Percentiles rank a stretch among this genome's conserved stretches.
Conservation (phyloP, 2,888 invertebrate genomes). For the Steinernema hermaphroditum region DNA sequence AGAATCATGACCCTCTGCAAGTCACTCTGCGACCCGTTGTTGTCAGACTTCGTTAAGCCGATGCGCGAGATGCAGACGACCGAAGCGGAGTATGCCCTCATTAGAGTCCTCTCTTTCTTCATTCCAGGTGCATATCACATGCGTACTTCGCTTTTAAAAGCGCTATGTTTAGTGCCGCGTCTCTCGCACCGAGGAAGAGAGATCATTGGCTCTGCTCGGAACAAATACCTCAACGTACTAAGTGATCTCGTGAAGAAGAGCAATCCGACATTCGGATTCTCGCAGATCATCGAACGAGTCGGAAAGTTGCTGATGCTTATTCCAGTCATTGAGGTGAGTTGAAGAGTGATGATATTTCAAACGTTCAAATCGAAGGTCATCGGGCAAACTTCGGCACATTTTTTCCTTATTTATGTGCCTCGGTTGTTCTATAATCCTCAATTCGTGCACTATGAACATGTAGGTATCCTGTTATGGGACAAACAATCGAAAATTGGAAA, state of each 20-base stretch:
- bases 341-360: too few relatives aligned
- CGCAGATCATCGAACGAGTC: slow-evolving; percentile 1
- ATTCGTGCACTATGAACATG: too few relatives aligned
- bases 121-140: not conserved
- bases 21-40: slow-evolving; percentile 23
- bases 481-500: too few relatives aligned
- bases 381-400: too few relatives aligned
- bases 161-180: slow-evolving; percentile 23
- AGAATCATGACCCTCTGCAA: slow-evolving; percentile 13
- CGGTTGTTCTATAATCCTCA: too few relatives aligned
- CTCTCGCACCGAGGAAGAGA: slow-evolving; percentile 35
- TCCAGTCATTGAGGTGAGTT: slow-evolving; percentile 13
- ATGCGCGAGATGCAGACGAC: slow-evolving; percentile 34
- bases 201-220: slow-evolving; percentile 32
- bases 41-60: slow-evolving; percentile 28
- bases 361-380: too few relatives aligned
- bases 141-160: not conserved
- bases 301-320: slow-evolving; percentile 8
- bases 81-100: slow-evolving; percentile 32
- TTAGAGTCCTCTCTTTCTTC: slow-evolving; percentile 25
- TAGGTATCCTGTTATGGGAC: too few relatives aligned
- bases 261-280: not conserved
- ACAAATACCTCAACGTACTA: slow-evolving; percentile 33
- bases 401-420: too few relatives aligned
- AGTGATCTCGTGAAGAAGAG: not conserved